Evolutionary conservation across 2,888 invertebrate genomes (phyloP), one percentile per base, ranked within the genome.

Genomic region (Thereva unica): DNA sequence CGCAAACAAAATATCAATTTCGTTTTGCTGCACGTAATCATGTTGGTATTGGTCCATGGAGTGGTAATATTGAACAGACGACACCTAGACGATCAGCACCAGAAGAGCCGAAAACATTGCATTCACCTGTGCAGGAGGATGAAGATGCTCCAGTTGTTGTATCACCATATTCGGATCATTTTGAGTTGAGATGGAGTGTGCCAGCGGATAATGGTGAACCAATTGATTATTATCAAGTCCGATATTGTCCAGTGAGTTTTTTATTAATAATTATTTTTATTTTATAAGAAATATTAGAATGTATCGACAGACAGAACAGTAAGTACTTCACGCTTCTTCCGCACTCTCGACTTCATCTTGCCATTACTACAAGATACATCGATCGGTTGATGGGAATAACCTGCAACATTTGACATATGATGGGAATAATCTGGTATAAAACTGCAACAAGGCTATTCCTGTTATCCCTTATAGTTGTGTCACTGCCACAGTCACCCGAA

Each of bases 201-300:
- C 94, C 95, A 0, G 88, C 89, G 59, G 91, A 95, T 77, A 95
- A 95, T 80, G 95, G 95, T 6, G 93, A 93, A 80, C 90, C 89
- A 37, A 94, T 95, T 75, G 90, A 92, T 76, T 84, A 84, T 78
- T 95, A 94, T 80, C 85, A 89, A 78, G 85, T 95, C 71, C 87
- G 85, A 77, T 92, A 89, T 80, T 93, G 93, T 78, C 87, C 89
- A 77, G 92, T 93, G 84, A 87, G 86, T 82, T 37, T 52, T 42
- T 6, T 81, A 50, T 52, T 6, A 69, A 34, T 47, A 23, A 50
- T 42, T 69, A 74, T 41, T 40, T 38, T 53, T n/a, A n/a, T 49
- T 45, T 52, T 56, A 67, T 71, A 38, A 38, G 7, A 12, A n/a
- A 42, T 12, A 23, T 42, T 7, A 23, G 7, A 52, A 35, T 10